Evolutionary conservation across 2,888 invertebrate genomes (phyloP), one percentile per base, ranked within the genome.

Genomic region (Lordiphosa andalusiaca): DNA sequence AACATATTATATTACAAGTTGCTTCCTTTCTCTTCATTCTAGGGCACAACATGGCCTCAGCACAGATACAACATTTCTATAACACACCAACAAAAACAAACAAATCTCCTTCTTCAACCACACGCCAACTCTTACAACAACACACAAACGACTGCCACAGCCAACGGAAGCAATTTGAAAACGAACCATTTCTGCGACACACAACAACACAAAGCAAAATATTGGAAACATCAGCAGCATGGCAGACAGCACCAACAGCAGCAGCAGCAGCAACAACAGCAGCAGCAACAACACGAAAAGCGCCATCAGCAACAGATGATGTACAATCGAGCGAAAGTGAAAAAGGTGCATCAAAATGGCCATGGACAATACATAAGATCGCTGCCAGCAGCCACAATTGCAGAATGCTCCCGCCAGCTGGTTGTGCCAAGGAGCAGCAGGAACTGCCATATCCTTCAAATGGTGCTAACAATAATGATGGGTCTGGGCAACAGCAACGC

Each of bases 1-100:
- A 62, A 69, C 60, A 50, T 40, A 46, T 41, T 44, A 16, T 44
- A n/a, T 33, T 16, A 16, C 44, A 33, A 38, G 40, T 69, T 33
- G 57, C 42, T 52, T 74, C 54, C 46, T 49, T 55, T 55, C 39
- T 30, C 58, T 46, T 21, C 57, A 44, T 86, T 85, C 46, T 52
- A 89, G 89, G 89, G 89, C 89, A 88, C 89, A 89, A 89, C 88
- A 89, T 89, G 89, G 89, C 89, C 89, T 89, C 89, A 89, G 87
- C 88, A 89, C 87, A 88, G 87, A 86, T 88, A 85, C 87, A 84
- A 78, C 89, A 88, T 87, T 86, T 87, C 87, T 85, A 88, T 86
- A 83, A 83, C 75, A 88, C 85, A 77, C 82, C 86, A 82, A 71
- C 77, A 84, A 73, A 73, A 71, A 62, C 73, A 67, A 71, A 81